A percentile compares a stretch with the other conserved stretches of the same genome.
These are phyloP conservation scores for Sycophaga agraensis DNA, from an alignment of 1,140 invertebrate species.

Conservation along the genomic window DNA sequence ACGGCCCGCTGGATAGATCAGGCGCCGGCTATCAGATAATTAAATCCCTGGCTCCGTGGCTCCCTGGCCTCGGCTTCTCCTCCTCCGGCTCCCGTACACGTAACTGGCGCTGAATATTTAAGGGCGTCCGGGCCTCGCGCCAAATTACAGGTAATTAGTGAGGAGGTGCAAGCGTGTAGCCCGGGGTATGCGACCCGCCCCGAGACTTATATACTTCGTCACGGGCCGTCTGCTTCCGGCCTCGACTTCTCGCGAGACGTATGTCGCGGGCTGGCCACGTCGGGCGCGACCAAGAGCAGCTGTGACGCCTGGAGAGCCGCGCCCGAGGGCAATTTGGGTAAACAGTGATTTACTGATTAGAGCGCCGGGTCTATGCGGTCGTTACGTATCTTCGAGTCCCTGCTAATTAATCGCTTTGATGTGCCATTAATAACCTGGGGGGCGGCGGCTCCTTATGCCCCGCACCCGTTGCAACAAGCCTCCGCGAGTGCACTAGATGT, in stretches of 20 bases:
- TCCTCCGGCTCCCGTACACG: neutral
- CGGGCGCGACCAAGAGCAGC: neutral
- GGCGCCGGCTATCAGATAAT: conserved; percentile 28
- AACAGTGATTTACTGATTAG: conserved; percentile 27
- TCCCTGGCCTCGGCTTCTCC: neutral
- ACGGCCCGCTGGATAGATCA: conserved; percentile 19
- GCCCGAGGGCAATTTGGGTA: neutral
- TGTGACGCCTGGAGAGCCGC: too few relatives aligned
- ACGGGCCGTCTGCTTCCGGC: neutral
- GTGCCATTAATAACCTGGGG: too few relatives aligned
- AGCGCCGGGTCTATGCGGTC: neutral
- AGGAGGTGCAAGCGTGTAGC: neutral
- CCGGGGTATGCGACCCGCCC: neutral
- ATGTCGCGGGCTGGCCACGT: neutral
- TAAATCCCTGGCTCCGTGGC: conserved; percentile 24
- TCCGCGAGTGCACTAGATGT: too few relatives aligned
- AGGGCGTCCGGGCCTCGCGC: conserved; percentile 9
- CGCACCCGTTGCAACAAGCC: too few relatives aligned
- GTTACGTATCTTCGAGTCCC: conserved; percentile 8
- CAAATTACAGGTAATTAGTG: conserved; percentile 24
- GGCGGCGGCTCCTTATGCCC: too few relatives aligned
- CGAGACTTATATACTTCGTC: conserved; percentile 12
- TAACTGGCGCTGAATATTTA: conserved; percentile 20
- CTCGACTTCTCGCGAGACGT: too few relatives aligned
- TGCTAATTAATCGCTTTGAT: conserved; percentile 22